Percentiles rank a stretch among this genome's conserved stretches.
Conservation (phyloP, 1,140 invertebrate species). For the Drosophila kohkoa region DNA sequence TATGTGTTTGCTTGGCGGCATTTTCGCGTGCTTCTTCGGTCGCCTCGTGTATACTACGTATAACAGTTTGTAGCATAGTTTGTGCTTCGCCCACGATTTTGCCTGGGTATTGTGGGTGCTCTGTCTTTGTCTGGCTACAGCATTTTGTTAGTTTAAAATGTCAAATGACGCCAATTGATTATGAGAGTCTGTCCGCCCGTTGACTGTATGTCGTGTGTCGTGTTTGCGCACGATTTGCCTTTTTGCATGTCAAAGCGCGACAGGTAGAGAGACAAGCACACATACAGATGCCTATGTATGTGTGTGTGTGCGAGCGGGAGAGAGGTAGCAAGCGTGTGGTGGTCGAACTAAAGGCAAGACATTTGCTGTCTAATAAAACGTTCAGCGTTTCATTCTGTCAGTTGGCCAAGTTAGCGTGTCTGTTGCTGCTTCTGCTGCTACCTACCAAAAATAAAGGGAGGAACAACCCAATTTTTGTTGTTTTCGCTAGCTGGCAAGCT, state of each 20-base stretch:
- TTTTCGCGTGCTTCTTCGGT: slow-evolving; percentile 54
- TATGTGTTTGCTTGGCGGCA: slow-evolving; percentile 54
- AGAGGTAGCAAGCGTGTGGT: background rate
- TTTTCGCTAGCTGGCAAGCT: background rate
- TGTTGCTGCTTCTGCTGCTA: slow-evolving; percentile 39
- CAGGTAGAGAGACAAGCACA: slow-evolving; percentile 63
- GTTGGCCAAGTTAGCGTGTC: slow-evolving; percentile 70
- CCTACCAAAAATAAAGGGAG: slow-evolving; percentile 58
- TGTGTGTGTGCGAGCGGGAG: background rate
- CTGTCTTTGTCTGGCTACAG: slow-evolving; percentile 16
- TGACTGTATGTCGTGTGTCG: slow-evolving; percentile 22
- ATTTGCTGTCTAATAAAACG: slow-evolving; percentile 80
- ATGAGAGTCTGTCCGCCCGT: slow-evolving; percentile 60
- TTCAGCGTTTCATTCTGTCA: slow-evolving; percentile 64
- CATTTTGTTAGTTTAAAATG: slow-evolving; percentile 72
- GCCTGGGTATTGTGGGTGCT: slow-evolving; percentile 17
- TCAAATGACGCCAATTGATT: slow-evolving; percentile 83
- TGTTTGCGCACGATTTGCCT: slow-evolving; percentile 62
- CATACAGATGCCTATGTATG: slow-evolving; percentile 11
- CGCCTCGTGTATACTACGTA: slow-evolving; percentile 36
- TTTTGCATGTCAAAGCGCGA: slow-evolving; percentile 77
- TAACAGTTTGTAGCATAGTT: slow-evolving; percentile 69
- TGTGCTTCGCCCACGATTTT: slow-evolving; percentile 35
- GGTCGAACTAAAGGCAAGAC: slow-evolving; percentile 50
- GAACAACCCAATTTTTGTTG: slow-evolving; percentile 53